A percentile compares a stretch with the other conserved stretches of the same genome.
Evolutionary conservation across 2,888 invertebrate genomes (phyloP).

Genomic region (Megamerina dolium): DNA sequence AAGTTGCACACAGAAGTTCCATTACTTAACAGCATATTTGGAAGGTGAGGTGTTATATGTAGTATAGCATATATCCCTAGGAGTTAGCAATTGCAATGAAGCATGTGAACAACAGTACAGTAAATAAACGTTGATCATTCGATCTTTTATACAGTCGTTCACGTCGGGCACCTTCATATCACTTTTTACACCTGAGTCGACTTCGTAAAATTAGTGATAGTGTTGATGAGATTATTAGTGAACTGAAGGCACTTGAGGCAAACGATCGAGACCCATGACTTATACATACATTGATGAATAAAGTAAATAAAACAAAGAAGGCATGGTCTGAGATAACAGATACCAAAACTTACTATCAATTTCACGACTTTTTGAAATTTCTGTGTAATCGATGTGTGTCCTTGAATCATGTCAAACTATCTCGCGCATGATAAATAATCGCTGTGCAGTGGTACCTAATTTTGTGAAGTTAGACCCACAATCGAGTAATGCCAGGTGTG

Average conservation of each 20-base stretch:
- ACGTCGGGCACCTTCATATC: too few relatives aligned
- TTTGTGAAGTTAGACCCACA: neutral
- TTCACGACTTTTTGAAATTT: neutral
- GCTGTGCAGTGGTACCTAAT: neutral
- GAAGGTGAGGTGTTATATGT: too few relatives aligned
- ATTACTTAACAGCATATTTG: too few relatives aligned
- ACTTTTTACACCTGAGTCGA: neutral
- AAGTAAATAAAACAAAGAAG: slow-evolving; percentile 1
- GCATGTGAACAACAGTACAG: too few relatives aligned
- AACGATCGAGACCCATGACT: slow-evolving; percentile 1
- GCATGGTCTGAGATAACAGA: slow-evolving; percentile 1
- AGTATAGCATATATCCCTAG: too few relatives aligned
- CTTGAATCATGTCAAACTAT: neutral
- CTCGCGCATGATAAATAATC: neutral
- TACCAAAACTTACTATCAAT: neutral
- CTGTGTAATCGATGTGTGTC: neutral
- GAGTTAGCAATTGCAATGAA: too few relatives aligned
- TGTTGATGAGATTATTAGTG: neutral
- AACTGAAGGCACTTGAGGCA: neutral
- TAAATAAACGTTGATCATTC: too few relatives aligned
- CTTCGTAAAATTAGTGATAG: neutral
- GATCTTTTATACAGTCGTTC: too few relatives aligned
- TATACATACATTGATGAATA: slow-evolving; percentile 1
- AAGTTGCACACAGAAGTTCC: too few relatives aligned
- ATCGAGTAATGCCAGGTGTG: neutral